Percentiles rank a stretch among this genome's conserved stretches.
Evolutionary conservation across 2,113 vertebrate species (phyloP).

Genomic region (Prietella phreatophila): DNA sequence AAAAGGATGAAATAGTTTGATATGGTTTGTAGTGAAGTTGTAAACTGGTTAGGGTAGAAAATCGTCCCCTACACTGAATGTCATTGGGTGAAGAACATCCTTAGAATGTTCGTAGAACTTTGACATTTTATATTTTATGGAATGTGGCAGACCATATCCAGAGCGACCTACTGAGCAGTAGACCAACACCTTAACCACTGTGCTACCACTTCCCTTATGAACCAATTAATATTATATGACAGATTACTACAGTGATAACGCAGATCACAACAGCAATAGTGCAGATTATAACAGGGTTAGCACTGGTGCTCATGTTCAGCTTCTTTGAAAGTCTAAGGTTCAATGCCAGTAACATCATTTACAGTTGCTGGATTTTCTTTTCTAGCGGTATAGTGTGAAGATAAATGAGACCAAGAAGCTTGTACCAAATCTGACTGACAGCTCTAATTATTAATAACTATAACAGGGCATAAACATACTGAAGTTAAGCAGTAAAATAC

Average conservation of each 20-base stretch:
- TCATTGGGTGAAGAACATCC: neutral
- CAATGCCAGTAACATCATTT: neutral
- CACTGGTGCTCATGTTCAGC: neutral
- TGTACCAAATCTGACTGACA: neutral
- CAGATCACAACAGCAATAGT: neutral
- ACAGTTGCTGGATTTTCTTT: neutral
- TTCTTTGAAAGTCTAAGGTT: neutral
- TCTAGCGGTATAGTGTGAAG: neutral
- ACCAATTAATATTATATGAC: too few relatives aligned
- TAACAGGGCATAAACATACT: neutral
- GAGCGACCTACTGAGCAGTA: too few relatives aligned
- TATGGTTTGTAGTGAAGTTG: too few relatives aligned
- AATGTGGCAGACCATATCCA: too few relatives aligned
- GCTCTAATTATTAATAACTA: neutral
- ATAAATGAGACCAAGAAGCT: neutral
- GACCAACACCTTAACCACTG: too few relatives aligned
- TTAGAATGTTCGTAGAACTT: too few relatives aligned
- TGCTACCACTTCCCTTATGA: too few relatives aligned
- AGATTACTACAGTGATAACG: neutral
- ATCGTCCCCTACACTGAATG: neutral
- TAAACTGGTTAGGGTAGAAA: neutral
- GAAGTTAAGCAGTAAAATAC: neutral
- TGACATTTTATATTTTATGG: too few relatives aligned
- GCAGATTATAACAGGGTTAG: neutral
- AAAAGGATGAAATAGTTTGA: neutral